These are phyloP conservation scores for Candoia aspera DNA, from an alignment of 2,113 vertebrate genomes.

Conservation along the genomic window DNA sequence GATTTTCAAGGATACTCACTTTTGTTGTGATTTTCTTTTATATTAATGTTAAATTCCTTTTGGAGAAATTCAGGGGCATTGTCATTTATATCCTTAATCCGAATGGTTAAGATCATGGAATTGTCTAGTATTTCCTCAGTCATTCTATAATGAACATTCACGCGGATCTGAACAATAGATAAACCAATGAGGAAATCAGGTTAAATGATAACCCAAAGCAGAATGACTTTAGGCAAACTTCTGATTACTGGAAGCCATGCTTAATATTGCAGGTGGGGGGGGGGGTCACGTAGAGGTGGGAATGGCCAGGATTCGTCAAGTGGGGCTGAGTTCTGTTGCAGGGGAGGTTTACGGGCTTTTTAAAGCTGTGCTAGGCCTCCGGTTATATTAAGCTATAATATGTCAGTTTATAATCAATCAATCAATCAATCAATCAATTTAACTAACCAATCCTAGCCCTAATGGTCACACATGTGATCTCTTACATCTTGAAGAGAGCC, in stretches of 20 bases:
- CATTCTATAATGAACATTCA: constrained; percentile 59
- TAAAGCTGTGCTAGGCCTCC: neutral
- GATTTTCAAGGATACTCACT: constrained; percentile 19
- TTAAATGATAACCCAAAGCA: neutral
- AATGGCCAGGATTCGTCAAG: neutral
- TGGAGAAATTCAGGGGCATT: constrained; percentile 72
- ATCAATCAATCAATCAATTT: too few relatives aligned
- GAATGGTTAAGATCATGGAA: constrained; percentile 76
- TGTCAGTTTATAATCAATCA: too few relatives aligned
- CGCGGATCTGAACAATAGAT: constrained; percentile 71
- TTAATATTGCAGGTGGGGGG: neutral
- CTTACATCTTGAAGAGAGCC: too few relatives aligned
- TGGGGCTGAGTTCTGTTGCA: neutral
- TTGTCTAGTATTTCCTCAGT: constrained; percentile 44
- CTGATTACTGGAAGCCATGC: neutral
- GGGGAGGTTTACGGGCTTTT: neutral
- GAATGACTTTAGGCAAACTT: neutral
- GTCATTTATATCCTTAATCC: constrained; percentile 80
- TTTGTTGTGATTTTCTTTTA: constrained; percentile 68
- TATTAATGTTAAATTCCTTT: neutral
- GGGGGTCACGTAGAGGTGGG: neutral
- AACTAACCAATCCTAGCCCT: too few relatives aligned
- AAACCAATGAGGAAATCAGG: neutral
- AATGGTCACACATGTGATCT: too few relatives aligned
- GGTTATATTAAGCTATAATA: neutral